These are phyloP conservation scores for Tanypteryx hageni DNA, from an alignment of 2,888 invertebrate genomes.

Conservation along the genomic window DNA sequence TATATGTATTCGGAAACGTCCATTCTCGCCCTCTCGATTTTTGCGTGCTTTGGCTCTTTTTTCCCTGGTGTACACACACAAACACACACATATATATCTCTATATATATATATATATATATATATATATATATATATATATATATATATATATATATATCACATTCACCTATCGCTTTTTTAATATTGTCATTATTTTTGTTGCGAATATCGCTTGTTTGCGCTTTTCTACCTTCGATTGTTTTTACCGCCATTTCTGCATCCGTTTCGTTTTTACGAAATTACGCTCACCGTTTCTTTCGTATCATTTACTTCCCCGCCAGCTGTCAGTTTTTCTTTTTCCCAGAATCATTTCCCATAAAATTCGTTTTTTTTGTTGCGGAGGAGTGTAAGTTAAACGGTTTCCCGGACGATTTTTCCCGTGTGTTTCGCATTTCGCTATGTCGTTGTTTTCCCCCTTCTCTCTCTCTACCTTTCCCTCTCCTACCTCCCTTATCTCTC, in stretches of 20 bases:
- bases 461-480: not conserved
- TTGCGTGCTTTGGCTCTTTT: constrained; percentile 17
- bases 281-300: not conserved
- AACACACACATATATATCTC: too few relatives aligned
- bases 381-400: not conserved
- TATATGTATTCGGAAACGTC: constrained; percentile 19
- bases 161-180: not conserved
- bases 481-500: not conserved
- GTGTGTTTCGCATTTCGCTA: not conserved
- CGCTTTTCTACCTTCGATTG: too few relatives aligned
- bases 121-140: too few relatives aligned
- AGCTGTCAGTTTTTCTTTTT: not conserved
- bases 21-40: constrained; percentile 36
- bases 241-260: not conserved
- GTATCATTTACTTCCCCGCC: not conserved
- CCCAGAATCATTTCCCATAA: not conserved
- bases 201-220: not conserved
- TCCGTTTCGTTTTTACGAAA: not conserved
- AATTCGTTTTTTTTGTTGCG: not conserved
- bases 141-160: too few relatives aligned
- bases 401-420: not conserved
- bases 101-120: too few relatives aligned
- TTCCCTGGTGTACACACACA: not conserved
- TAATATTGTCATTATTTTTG: not conserved
- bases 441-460: not conserved